These are phyloP conservation scores for Smithornis capensis DNA, from an alignment of 2,113 vertebrate genomes.

Conservation along the genomic window DNA sequence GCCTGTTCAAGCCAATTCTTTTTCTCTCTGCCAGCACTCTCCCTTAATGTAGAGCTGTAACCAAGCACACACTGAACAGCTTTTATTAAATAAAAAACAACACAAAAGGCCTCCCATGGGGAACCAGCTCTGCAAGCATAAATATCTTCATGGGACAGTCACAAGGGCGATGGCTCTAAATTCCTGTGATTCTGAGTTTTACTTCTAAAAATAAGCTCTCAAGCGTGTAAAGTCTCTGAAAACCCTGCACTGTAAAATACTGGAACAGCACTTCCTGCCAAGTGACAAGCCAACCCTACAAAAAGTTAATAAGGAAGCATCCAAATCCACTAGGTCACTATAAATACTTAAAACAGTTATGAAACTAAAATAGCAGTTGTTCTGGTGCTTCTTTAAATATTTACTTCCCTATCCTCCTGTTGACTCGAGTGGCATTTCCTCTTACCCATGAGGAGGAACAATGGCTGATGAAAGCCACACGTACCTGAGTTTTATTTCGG, in stretches of 20 bases:
- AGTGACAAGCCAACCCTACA: neutral
- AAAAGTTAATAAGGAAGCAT: conserved; percentile 6
- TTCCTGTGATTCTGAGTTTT: neutral
- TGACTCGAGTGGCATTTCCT: neutral
- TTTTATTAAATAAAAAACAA: neutral
- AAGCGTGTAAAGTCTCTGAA: neutral
- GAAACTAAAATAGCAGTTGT: conserved; percentile 6
- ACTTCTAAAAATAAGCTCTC: neutral
- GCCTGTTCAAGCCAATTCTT: neutral
- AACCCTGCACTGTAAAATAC: neutral
- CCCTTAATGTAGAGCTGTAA: neutral
- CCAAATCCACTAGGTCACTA: neutral
- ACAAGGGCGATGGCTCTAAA: conserved; percentile 3
- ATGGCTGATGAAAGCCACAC: neutral
- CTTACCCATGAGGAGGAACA: neutral
- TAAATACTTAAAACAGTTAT: conserved; percentile 20
- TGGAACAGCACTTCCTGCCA: conserved; percentile 1
- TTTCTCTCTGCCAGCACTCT: neutral
- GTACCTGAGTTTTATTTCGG: conserved; percentile 96
- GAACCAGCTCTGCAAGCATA: neutral
- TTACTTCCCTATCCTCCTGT: neutral
- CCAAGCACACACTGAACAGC: neutral
- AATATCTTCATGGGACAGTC: neutral
- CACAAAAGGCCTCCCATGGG: neutral
- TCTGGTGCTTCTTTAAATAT: conserved; percentile 35